Evolutionary conservation across 2,888 invertebrate genomes (phyloP).

Genomic region (Caenorhabditis auriculariae): DNA sequence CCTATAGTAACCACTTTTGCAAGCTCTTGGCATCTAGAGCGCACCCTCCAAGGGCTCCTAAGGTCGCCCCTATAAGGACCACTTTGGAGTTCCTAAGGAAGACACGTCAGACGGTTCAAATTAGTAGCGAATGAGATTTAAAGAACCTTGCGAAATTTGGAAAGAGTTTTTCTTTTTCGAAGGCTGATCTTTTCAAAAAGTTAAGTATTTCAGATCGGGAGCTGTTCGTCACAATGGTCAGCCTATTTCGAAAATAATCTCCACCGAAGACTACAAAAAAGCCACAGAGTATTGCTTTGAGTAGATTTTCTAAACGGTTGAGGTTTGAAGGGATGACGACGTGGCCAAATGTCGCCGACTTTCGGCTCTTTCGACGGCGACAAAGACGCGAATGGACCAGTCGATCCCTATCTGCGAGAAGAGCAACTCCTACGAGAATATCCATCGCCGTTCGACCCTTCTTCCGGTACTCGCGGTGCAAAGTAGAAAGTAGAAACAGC

Average conservation of each 20-base stretch:
- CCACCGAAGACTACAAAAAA: conserved; percentile 23
- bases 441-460: conserved; percentile 17
- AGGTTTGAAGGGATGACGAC: conserved; percentile 12
- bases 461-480: conserved; percentile 4
- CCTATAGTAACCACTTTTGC: too few species aligned
- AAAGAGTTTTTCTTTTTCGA: too few species aligned
- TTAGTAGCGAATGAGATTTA: too few species aligned
- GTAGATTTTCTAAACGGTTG: too few species aligned
- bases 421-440: conserved; percentile 24
- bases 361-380: conserved; percentile 1
- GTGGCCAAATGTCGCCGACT: conserved; percentile 10
- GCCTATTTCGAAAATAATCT: conserved; percentile 26
- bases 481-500: background rate
- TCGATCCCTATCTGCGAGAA: conserved; percentile 27
- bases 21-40: too few species aligned
- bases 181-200: too few species aligned
- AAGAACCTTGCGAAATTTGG: too few species aligned
- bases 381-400: conserved; percentile 6
- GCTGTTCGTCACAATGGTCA: conserved; percentile 32
- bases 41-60: too few species aligned
- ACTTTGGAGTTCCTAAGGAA: too few species aligned
- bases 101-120: too few species aligned
- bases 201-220: conserved; percentile 21
- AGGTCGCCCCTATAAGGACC: too few species aligned
- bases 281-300: conserved; percentile 19